Evolutionary conservation across 1,140 invertebrate genomes (phyloP), one percentile per base, ranked within the genome.

Genomic region (Drosophila ficusphila): DNA sequence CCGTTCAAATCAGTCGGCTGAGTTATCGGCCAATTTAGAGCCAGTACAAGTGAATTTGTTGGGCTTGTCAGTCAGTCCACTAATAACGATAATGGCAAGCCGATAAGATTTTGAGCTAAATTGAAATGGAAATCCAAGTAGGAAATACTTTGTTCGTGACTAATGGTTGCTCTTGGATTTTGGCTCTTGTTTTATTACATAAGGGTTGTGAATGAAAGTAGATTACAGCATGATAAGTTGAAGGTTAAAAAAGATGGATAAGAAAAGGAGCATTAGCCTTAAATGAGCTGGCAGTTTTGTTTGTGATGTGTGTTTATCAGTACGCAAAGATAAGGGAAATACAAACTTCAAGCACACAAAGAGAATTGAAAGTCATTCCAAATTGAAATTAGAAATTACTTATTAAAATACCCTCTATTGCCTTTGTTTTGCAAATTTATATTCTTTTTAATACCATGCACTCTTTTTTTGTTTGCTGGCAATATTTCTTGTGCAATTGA

Each of bases 41-140:
- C 21, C 54, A n/a, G 27, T 41, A 51, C 34, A 65, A 60, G 60
- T 49, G 18, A 57, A 33, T 25, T 39, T 29, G 25, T 31, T 19
- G 6, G 46, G 23, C 14, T 21, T 23, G 29, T 62, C 31, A 23
- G 27, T 41, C 41, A 39, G 18, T 52, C 34, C 25, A 42, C 12
- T 38, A 8, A 46, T 60, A 64, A 46, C 29, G 60, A 64, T 64
- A 64, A 64, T 67, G 36, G 19, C 12, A 34, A 2, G 2, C 21
- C 23, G 64, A 67, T 67, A 67, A 67, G 62, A 65, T 52, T 52
- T 52, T 14, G 27, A 41, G 60, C 36, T 42, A 67, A 52, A 51
- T 52, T 34, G 36, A 67, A 67, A 67, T 52, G 36, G 36, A 67
- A 67, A 42, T 34, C 14, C 29, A 36, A 27, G 23, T 14, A 25